Percentiles rank a stretch among this genome's conserved stretches.
Conservation (phyloP, 2,113 vertebrate species). For the Alces alces region DNA sequence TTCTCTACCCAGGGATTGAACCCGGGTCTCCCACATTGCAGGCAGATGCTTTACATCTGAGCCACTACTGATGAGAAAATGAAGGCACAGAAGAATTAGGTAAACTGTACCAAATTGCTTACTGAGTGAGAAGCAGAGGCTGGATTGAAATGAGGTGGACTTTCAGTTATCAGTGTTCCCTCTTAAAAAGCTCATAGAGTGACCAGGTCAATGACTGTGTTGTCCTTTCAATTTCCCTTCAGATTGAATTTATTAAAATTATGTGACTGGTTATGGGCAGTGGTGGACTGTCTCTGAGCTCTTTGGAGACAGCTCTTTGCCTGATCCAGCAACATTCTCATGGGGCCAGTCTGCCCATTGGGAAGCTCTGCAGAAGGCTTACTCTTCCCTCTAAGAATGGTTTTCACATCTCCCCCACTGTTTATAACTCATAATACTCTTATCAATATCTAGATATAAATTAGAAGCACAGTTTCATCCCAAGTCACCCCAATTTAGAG, state of each 20-base stretch:
- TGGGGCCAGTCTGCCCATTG: too few relatives aligned
- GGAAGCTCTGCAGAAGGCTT: neutral
- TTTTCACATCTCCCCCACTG: neutral
- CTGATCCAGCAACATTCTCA: neutral
- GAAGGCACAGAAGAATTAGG: neutral
- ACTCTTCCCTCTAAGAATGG: neutral
- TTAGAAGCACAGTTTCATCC: neutral
- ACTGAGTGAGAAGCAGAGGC: neutral
- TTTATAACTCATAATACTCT: neutral
- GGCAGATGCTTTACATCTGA: neutral
- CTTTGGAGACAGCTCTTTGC: too few relatives aligned
- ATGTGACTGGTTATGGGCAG: rapidly evolving
- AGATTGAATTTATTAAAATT: neutral
- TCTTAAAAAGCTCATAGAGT: neutral
- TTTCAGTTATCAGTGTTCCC: neutral
- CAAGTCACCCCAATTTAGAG: neutral
- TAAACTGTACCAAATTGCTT: neutral
- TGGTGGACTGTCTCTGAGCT: neutral
- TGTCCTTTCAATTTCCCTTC: neutral
- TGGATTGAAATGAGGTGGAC: neutral
- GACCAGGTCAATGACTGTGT: neutral
- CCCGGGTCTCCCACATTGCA: rapidly evolving
- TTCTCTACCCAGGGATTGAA: neutral
- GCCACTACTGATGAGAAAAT: neutral
- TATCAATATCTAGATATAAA: neutral